Percentiles rank a stretch among this genome's conserved stretches.
Evolutionary conservation across 2,888 invertebrate genomes (phyloP).

Genomic region (Helleia helle): DNA sequence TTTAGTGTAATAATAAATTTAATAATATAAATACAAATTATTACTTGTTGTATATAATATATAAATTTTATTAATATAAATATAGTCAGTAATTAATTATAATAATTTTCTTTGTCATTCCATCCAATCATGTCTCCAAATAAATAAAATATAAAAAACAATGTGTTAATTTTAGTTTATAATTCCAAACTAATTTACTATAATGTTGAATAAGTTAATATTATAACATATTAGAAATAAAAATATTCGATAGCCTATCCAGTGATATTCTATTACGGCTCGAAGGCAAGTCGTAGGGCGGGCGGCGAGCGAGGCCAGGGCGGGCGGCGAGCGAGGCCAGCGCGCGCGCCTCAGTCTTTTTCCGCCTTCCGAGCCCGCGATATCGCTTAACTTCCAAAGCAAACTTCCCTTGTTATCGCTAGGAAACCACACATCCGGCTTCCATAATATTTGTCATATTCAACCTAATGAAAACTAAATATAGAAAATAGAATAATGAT

Average conservation of each 20-base stretch:
- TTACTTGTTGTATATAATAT: no score
- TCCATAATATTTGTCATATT: background rate
- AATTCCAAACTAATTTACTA: no score
- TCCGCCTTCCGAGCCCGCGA: constrained; percentile 30
- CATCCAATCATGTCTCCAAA: no score
- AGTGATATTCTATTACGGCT: constrained; percentile 28
- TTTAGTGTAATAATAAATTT: no score
- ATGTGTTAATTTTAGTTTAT: no score
- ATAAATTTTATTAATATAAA: no score
- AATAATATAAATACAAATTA: no score
- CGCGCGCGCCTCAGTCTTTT: constrained; percentile 54
- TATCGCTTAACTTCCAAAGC: constrained; percentile 15
- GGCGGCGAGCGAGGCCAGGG: constrained; percentile 45
- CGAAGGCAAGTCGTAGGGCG: constrained; percentile 40
- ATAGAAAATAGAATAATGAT: background rate
- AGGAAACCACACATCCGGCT: background rate
- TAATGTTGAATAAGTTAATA: no score
- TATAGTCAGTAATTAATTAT: no score
- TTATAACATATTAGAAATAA: background rate
- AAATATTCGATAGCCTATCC: constrained; percentile 32
- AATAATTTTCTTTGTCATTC: no score
- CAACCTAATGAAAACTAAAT: no score
- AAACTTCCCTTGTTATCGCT: constrained; percentile 4
- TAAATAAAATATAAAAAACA: no score
- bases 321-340: constrained; percentile 49